Base-by-base conservation (phyloP, 2,888 invertebrate species). In the Allacma fusca region DNA sequence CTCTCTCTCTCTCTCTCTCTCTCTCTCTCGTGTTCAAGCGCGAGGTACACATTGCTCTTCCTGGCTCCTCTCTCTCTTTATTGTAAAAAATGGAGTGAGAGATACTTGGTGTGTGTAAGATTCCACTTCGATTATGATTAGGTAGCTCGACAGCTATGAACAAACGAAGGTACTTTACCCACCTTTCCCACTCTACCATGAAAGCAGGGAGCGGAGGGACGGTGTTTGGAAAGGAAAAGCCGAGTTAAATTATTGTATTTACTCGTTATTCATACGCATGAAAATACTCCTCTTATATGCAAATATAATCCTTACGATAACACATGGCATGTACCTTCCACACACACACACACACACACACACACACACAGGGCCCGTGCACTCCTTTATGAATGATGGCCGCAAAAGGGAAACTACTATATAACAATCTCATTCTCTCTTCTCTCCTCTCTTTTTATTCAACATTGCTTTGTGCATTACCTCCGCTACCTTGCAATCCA, bases 191-290 rank as follows among this genome's bases (percentile, higher is more conserved):
- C n/a, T 13, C 19, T 19, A 50, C n/a, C n/a, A 19, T 50, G 19
- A 50, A n/a, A 50, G 50, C 50, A 13, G 4, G 16, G 16, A 50
- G 2, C 9, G 19, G 50, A n/a, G 50, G n/a, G 50, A 13, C 19
- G 19, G 16, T 50, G 50, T 50, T 50, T 34, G 34, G 34, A 34
- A 34, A 34, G 26, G 62, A 62, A 62, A 65, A 40, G 43, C 43
- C 44, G 40, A 67, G 65, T 74, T 74, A 74, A 74, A 65, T 74
- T 50, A 67, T 44, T 74, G 67, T 74, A 74, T 74, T 50, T 24
- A 44, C 40, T 43, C 65, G 43, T 40, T 74, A 74, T 74, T 74
- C 74, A 74, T 74, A 74, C 26, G 43, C 50, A 65, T 74, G 28
- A 74, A 50, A 50, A 26, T 62, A 16, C 19, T 24, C 74, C 43